Evolutionary conservation across 2,113 vertebrate genomes (phyloP), one percentile per base, ranked within the genome.

Genomic region (Carlito syrichta): DNA sequence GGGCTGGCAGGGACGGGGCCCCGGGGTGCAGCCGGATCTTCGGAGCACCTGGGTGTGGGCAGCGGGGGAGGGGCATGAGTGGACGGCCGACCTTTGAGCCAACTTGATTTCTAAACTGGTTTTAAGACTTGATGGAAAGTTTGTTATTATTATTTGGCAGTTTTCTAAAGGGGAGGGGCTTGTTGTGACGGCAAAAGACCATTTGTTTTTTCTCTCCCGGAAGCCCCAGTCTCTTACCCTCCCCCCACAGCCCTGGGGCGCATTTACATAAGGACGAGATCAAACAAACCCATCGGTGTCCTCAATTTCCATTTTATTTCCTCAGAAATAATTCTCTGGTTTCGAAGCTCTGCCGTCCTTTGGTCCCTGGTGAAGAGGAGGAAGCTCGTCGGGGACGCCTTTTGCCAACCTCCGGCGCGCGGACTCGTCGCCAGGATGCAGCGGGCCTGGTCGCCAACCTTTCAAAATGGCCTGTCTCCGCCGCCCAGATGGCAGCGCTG

Each of bases 361-460:
- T 4, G 1, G 30, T 14, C 56, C 25, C 32, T 19, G 60, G 35
- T 35, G 23, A 38, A 25, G n/a, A 30, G 25, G 68, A n/a, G 25
- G 38, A 30, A 45, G 27, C 40, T 40, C 32, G 6, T 12, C 30
- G 35, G 16, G 60, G 35, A 11, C 73, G 52, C 74, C 52, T 2
- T 27, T 6, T 0, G 8, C 27, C 12, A 32, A 58, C 30, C 48
- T 63, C 43, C n/a, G 38, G 89, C 43, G 9, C 2, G 0, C 40
- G 58, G 62, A 38, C 63, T 8, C 0, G 25, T 85, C 95, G 74
- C 89, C 38, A 87, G 97, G 97, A 95, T 71, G 35, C 89, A n/a
- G 78, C 95, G 68, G 83, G 88, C 94, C 97, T 92, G 86, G 56
- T 68, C 92, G 82, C 89, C 93, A 83, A 95, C 95, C 56, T 94